Conservation (phyloP, 2,113 vertebrate species). For the Cebus imitator region DNA sequence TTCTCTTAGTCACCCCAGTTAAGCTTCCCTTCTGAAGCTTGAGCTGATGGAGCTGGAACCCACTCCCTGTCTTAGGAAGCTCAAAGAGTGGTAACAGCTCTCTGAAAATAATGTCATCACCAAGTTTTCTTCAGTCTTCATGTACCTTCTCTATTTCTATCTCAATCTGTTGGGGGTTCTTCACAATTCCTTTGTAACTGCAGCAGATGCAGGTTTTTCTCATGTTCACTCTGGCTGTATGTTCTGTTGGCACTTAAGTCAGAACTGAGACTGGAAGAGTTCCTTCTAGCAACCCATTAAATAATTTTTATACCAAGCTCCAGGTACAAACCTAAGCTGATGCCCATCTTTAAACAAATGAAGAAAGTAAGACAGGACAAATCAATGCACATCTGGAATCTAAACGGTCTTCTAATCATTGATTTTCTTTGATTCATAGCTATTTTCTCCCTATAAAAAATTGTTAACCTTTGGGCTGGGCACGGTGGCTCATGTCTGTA, state of each 20-base stretch:
- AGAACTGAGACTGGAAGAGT: neutral
- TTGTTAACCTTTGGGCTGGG: no score
- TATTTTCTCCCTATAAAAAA: neutral
- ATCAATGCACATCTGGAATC: neutral
- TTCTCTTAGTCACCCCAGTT: neutral
- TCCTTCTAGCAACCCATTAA: neutral
- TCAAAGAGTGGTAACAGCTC: neutral
- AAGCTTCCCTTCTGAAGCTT: neutral
- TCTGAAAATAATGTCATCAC: neutral
- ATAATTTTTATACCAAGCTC: neutral
- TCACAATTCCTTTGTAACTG: neutral
- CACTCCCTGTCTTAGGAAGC: neutral
- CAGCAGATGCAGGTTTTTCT: neutral
- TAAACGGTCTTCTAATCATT: neutral
- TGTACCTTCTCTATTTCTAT: neutral
- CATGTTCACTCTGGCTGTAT: neutral
- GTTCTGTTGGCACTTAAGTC: neutral
- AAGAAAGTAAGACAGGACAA: neutral
- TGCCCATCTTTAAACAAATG: neutral
- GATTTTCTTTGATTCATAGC: neutral
- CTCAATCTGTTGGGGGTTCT: neutral
- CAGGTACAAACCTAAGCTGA: slow-evolving; percentile 4
- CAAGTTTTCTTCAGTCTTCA: neutral
- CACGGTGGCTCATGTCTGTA: no score
- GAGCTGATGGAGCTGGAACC: neutral